Base-by-base conservation (phyloP, 2,797 vertebrate species). In the Sus cebifrons region DNA sequence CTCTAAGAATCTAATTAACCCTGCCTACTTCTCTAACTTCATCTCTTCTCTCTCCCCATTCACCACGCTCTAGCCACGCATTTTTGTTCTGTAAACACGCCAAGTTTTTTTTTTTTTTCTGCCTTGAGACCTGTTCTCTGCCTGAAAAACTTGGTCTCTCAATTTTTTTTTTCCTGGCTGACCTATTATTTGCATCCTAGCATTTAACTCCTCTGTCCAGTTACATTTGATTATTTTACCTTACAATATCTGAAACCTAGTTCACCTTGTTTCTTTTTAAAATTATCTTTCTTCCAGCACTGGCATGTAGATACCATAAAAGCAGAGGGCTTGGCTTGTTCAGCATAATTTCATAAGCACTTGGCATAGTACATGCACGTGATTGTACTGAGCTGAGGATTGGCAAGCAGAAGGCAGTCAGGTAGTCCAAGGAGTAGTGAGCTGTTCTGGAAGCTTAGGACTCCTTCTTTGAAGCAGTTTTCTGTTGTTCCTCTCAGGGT, bases 391-490 rank as follows among this genome's bases (percentile, higher is more conserved):
- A 32, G 17, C 77, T n/a, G 74, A 16, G 36, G 32, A 68, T 52
- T 70, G 5, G 56, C 62, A 64, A 73, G 14, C 49, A 87, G 23
- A 68, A 74, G 29, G 44, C 54, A 27, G 17, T 36, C 12, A 6
- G 21, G 16, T 62, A 67, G 65, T 81, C 64, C 27, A 29, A 25
- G 75, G 49, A 85, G 70, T 49, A 11, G 6, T 67, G 32, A 92
- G 54, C 81, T 82, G 13, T 79, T 64, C 73, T 88, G 36, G 75
- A 91, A 60, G 60, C 9, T 32, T 14, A 7, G 49, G 21, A 62
- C 56, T 70, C 54, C 62, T 81, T 44, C 25, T 70, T 32, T 77
- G 44, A 96, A 78, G 40, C 49, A 77, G 32, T 84, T 91, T 88
- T 78, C 71, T 3, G 1, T 4, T 65, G 2, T 97, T 95, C 60